Evolutionary conservation across 2,797 vertebrate species (phyloP), one percentile per base, ranked within the genome.

Genomic region (Stomatorhinus walkeri): DNA sequence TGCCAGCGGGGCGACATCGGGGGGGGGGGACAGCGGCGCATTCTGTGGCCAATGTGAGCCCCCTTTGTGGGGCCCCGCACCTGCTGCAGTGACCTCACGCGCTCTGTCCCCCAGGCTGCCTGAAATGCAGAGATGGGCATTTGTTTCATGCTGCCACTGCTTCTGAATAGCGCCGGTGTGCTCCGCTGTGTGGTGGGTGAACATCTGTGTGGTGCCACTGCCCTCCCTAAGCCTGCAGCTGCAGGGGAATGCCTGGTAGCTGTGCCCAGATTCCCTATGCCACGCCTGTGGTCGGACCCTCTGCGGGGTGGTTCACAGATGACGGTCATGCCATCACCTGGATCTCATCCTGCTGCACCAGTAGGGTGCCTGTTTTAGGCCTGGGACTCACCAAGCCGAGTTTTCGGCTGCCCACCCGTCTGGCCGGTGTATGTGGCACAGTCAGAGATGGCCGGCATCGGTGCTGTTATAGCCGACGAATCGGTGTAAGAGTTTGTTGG

Each of bases 21-120:
- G 88, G 90, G 88, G n/a, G n/a, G n/a, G 90, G 88, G 88, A 93
- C 92, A 93, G 92, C 92, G 84, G 90, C 88, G 86, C 91, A 89
- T 92, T 93, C 90, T 93, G 88, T 87, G 64, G 54, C 90, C 89
- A 91, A 93, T 93, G 93, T 92, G 91, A 93, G 92, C 90, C 28
- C 89, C 88, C 93, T 92, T 93, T 93, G 92, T 93, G 68, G 88
- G 87, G 48, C 61, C 68, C 43, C 91, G 91, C 93, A 93, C 93
- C 93, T 93, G 93, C 91, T 90, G 81, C 85, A 87, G 43, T 72
- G 79, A 89, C 64, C 89, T 76, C 83, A 43, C 72, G 59, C 89
- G 88, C 87, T 64, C 88, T 79, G 87, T 40, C 83, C 28, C 76
- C n/a, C 59, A 1, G 46, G 56, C 81, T 68, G 88, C 85, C 85